A percentile compares a stretch with the other conserved stretches of the same genome.
These are phyloP conservation scores for Euura saliciscinereae DNA, from an alignment of 1,140 invertebrate species.

Conservation along the genomic window DNA sequence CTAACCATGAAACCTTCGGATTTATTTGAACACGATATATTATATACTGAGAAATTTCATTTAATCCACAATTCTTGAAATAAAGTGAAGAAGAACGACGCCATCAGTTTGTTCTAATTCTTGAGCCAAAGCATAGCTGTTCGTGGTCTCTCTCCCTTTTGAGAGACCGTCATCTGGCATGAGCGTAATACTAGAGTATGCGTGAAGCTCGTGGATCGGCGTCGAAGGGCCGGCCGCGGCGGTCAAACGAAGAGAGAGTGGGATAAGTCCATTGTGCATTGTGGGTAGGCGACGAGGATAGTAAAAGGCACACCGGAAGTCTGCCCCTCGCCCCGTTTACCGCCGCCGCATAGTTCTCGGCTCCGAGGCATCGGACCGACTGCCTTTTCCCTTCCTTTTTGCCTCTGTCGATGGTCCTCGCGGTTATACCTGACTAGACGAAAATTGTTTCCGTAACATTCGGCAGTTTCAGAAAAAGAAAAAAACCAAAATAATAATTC, in stretches of 20 bases:
- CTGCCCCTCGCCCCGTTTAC: constrained; percentile 30
- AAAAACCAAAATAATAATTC: background rate
- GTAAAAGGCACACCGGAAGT: constrained; percentile 32
- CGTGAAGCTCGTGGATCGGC: background rate
- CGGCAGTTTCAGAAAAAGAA: background rate
- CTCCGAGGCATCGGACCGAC: constrained; percentile 2
- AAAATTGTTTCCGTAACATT: background rate
- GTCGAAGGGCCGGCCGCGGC: background rate
- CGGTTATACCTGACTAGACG: background rate
- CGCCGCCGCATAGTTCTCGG: constrained; percentile 10
- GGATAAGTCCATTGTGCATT: background rate
- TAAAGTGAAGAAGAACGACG: background rate
- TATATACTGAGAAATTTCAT: background rate
- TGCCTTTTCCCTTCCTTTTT: background rate
- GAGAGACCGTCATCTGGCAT: background rate
- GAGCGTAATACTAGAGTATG: constrained; percentile 2
- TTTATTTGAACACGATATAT: background rate
- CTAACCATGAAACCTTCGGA: too few species aligned
- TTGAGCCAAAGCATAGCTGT: background rate
- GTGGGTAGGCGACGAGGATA: constrained; percentile 2
- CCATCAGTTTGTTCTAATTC: background rate
- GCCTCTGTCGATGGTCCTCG: background rate
- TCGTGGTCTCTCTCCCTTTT: background rate
- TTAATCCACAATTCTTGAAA: background rate
- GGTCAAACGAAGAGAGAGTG: background rate